A percentile compares a stretch with the other conserved stretches of the same genome.
Conservation (phyloP, 2,113 vertebrate species). For the Pseudorasbora parva region DNA sequence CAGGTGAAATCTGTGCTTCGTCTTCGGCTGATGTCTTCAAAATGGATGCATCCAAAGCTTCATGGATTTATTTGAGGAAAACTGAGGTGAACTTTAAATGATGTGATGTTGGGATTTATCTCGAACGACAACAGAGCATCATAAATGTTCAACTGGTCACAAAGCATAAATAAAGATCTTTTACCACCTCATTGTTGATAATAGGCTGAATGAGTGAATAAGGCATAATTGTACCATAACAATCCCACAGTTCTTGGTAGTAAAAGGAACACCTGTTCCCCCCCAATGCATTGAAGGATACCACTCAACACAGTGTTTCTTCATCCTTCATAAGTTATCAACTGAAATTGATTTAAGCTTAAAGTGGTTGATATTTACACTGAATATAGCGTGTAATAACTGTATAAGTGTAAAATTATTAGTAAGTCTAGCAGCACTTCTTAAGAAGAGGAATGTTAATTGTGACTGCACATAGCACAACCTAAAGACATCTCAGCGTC, state of each 20-base stretch:
- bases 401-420: neutral
- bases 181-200: neutral
- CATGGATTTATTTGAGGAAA: neutral
- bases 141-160: neutral
- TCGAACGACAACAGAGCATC: neutral
- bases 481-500: neutral
- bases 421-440: neutral
- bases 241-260: conserved; percentile 2
- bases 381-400: neutral
- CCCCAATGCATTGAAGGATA: neutral
- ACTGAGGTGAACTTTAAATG: neutral
- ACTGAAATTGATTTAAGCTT: neutral
- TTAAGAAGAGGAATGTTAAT: neutral
- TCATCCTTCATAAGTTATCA: neutral
- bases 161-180: conserved; percentile 11
- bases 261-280: conserved; percentile 40
- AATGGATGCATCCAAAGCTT: neutral
- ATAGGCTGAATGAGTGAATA: conserved; percentile 48
- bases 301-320: neutral
- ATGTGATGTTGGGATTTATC: neutral
- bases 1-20: no score
- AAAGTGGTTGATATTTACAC: neutral
- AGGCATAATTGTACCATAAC: conserved; percentile 53
- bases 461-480: neutral
- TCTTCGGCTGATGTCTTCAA: neutral